These are phyloP conservation scores for Drosophila guanche DNA, from an alignment of 1,140 invertebrate genomes.

Conservation along the genomic window DNA sequence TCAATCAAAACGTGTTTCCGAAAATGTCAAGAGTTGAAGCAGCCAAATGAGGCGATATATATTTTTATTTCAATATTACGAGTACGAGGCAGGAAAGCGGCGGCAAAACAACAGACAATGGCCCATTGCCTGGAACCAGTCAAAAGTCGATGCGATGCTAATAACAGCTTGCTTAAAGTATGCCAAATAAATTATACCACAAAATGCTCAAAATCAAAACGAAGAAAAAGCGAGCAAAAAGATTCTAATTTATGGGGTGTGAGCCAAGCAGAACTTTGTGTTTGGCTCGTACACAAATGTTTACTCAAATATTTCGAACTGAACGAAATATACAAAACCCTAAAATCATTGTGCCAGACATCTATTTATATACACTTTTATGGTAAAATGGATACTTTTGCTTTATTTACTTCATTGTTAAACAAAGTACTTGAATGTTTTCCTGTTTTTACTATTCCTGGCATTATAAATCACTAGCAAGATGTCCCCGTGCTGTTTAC, in stretches of 20 bases:
- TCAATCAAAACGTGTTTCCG: constrained; percentile 39
- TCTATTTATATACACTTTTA: too few species aligned
- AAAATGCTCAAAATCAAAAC: constrained; percentile 19
- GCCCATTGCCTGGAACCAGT: constrained; percentile 22
- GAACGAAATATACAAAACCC: too few species aligned
- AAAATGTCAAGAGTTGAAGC: constrained; percentile 64
- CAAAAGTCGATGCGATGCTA: constrained; percentile 11
- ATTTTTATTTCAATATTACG: constrained; percentile 46
- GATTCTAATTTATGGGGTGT: constrained; percentile 1
- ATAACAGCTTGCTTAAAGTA: constrained; percentile 44
- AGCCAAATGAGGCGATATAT: constrained; percentile 54
- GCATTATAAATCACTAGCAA: too few species aligned
- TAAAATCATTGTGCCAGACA: too few species aligned
- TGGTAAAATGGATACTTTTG: too few species aligned
- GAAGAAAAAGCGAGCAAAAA: neutral
- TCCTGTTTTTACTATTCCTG: too few species aligned
- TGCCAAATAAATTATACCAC: constrained; percentile 35
- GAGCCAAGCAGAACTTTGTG: neutral
- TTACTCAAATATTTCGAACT: too few species aligned
- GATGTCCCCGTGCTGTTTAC: too few species aligned
- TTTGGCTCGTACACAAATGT: too few species aligned
- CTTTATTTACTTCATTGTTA: too few species aligned
- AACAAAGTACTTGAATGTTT: too few species aligned
- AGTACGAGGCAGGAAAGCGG: constrained; percentile 17
- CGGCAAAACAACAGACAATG: constrained; percentile 44